Evolutionary conservation across 2,113 vertebrate genomes (phyloP).

Genomic region (Cardinalis cardinalis): DNA sequence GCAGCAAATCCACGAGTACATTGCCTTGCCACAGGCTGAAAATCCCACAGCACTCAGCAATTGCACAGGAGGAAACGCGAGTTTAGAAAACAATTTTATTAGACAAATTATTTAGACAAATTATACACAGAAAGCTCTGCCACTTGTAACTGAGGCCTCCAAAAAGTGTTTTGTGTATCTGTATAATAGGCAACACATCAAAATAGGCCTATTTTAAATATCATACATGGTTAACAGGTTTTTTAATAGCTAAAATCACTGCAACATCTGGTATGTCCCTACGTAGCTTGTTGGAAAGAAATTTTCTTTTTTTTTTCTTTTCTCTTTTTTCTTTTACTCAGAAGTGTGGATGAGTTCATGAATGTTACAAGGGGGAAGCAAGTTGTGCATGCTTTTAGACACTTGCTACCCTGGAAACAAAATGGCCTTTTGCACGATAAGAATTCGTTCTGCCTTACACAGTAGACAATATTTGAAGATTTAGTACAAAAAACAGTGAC

Average conservation of each 20-base stretch:
- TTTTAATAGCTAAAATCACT: constrained; percentile 85
- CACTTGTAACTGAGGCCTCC: constrained; percentile 98
- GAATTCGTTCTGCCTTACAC: constrained; percentile 86
- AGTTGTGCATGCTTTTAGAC: constrained; percentile 94
- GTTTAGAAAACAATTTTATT: constrained; percentile 99
- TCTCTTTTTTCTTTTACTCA: constrained; percentile 40
- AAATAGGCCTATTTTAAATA: constrained; percentile 99
- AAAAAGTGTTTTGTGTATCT: constrained; percentile 92
- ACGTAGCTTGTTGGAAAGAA: constrained; percentile 69
- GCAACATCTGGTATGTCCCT: constrained; percentile 91
- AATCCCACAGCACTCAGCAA: constrained; percentile 16
- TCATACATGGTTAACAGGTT: constrained; percentile 89
- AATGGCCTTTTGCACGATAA: constrained; percentile 76
- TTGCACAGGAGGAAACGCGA: constrained; percentile 62
- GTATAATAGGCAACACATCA: constrained; percentile 99
- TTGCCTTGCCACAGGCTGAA: neutral
- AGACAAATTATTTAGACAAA: constrained; percentile 99
- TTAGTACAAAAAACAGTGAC: constrained; percentile 91
- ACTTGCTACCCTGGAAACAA: constrained; percentile 88
- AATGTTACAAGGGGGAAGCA: constrained; percentile 90
- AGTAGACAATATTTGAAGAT: constrained; percentile 88
- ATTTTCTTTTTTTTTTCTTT: neutral
- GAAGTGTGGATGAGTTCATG: constrained; percentile 87
- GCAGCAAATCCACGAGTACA: fast-evolving
- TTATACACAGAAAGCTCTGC: constrained; percentile 99